phyloP scores from a whole-genome alignment of 2,797 vertebrate genomes.

The Peromyscus eremicus region DNA sequence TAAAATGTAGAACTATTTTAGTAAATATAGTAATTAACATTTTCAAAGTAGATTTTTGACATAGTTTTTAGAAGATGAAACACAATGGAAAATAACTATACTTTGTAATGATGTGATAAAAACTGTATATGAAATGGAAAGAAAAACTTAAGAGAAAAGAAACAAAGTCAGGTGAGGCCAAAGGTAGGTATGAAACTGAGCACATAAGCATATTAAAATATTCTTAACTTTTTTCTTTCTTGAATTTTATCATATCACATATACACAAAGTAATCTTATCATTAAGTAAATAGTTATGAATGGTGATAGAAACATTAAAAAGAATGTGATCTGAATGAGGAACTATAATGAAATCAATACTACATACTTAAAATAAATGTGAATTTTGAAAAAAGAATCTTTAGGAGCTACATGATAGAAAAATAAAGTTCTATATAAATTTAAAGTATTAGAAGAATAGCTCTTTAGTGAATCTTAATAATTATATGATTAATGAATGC shows the following conservation, averaged over 20 bases:
- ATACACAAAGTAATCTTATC: neutral
- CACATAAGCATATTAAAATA: neutral
- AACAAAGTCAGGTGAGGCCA: neutral
- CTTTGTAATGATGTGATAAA: neutral
- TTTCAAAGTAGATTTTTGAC: neutral
- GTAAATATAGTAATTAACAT: neutral
- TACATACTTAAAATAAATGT: neutral
- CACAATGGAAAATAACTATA: neutral
- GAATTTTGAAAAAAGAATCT: neutral
- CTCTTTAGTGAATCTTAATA: neutral
- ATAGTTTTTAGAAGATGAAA: neutral
- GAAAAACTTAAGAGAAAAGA: neutral
- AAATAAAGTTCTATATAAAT: neutral
- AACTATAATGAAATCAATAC: neutral
- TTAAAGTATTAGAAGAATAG: constrained; percentile 25
- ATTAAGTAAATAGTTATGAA: neutral
- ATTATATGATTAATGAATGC: neutral
- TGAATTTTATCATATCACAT: neutral
- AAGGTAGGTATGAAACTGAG: neutral
- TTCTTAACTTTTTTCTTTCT: neutral
- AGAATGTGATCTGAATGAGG: neutral
- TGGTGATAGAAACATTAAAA: neutral
- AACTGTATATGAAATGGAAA: neutral
- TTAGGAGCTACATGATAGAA: neutral
- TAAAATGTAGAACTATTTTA: neutral